phyloP scores from a whole-genome alignment of 2,888 invertebrate species.

The Acrobasis consociella region DNA sequence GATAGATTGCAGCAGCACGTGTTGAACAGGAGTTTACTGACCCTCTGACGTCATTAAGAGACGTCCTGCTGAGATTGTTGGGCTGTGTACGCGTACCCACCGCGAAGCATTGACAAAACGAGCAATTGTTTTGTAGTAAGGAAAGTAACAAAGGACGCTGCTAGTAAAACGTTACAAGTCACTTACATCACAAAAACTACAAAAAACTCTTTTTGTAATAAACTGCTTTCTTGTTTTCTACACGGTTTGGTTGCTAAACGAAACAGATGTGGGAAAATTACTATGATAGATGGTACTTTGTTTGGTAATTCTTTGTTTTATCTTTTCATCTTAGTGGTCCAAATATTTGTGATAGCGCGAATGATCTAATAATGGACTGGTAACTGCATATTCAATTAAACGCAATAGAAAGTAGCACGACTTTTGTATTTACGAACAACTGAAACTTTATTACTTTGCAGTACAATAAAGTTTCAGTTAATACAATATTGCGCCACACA shows the following conservation, averaged over 20 bases:
- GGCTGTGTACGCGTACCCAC: conserved; percentile 41
- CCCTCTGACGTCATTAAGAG: conserved; percentile 59
- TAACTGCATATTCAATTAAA: conserved; percentile 1
- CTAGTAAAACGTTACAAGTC: conserved; percentile 11
- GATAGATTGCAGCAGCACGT: conserved; percentile 46
- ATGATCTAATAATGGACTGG: conserved; percentile 2
- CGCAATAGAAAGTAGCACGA: not conserved
- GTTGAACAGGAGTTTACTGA: conserved; percentile 56
- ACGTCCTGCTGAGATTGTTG: conserved; percentile 58
- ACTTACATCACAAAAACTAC: not conserved
- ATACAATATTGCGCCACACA: too few species aligned
- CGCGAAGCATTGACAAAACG: conserved; percentile 42
- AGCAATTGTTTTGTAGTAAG: conserved; percentile 53
- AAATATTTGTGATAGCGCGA: not conserved
- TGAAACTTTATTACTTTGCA: not conserved
- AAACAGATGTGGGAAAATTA: conserved; percentile 12
- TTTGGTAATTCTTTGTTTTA: conserved; percentile 4
- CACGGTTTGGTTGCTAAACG: not conserved
- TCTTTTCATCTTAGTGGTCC: conserved; percentile 4
- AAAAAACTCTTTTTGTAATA: not conserved
- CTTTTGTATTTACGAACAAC: not conserved
- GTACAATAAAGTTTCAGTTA: not conserved
- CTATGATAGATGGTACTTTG: conserved; percentile 1
- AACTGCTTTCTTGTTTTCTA: not conserved
- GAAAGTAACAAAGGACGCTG: conserved; percentile 25